Percentiles rank a stretch among this genome's conserved stretches.
Evolutionary conservation across 2,888 invertebrate species (phyloP).

Genomic region (Ommatoiulus sabulosus): DNA sequence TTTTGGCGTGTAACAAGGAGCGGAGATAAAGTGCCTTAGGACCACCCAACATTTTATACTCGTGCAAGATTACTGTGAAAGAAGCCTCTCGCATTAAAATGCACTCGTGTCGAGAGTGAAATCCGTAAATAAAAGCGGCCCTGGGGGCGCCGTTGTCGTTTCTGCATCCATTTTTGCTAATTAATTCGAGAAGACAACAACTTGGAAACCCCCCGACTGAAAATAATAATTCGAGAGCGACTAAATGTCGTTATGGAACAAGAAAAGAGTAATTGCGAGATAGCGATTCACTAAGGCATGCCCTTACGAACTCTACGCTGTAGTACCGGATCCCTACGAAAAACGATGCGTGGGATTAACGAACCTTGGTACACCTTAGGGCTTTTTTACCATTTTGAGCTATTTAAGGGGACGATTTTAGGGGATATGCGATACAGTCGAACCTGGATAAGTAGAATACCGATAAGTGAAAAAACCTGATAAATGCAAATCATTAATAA

Average conservation of each 20-base stretch:
- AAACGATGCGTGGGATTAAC: background rate
- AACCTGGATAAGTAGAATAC: too few relatives aligned
- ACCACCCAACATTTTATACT: background rate
- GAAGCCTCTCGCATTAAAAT: background rate
- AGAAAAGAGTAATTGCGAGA: slow-evolving; percentile 14
- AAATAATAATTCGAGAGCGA: slow-evolving; percentile 35
- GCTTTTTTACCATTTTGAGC: background rate
- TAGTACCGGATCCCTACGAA: too few relatives aligned
- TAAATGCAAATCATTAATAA: too few relatives aligned
- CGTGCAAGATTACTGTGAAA: background rate
- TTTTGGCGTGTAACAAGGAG: background rate
- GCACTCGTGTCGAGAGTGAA: slow-evolving; percentile 15
- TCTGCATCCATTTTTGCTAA: slow-evolving; percentile 47
- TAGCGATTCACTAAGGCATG: background rate
- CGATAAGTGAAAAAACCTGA: too few relatives aligned
- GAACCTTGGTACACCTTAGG: background rate
- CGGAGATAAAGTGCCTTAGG: slow-evolving; percentile 14
- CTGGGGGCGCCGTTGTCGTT: slow-evolving; percentile 42
- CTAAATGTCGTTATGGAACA: background rate
- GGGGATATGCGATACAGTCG: too few relatives aligned
- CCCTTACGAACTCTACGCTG: background rate
- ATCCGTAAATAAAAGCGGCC: slow-evolving; percentile 45
- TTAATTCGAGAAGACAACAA: slow-evolving; percentile 48
- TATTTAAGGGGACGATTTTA: background rate
- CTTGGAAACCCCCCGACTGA: background rate